Evolutionary conservation across 2,113 vertebrate species (phyloP), one percentile per base, ranked within the genome.

Genomic region (Indicator indicator): DNA sequence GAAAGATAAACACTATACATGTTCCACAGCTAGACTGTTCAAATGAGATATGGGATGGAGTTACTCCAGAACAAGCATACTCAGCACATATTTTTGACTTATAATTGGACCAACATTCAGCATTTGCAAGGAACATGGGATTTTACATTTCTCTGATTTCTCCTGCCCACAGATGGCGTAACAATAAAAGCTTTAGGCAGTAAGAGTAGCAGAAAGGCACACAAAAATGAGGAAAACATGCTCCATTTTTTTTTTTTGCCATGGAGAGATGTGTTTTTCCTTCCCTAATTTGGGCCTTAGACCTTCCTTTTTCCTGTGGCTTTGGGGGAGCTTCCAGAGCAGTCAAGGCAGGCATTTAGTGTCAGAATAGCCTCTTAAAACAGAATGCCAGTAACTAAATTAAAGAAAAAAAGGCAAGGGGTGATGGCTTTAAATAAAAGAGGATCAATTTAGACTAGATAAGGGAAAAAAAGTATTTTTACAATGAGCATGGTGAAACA

Each of bases 141-240:
- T 87, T 90, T 85, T 40, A 83, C 26, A 40, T 93, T 65, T 69
- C 62, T 81, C 73, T 76, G 42, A 67, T 88, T 94, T 91, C 52
- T 77, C 26, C 42, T 56, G 44, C 71, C 63, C 56, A 44, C 54
- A 81, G 73, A 93, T 67, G 56, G 71, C 78, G 56, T 44, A 85
- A 74, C 11, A 86, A 46, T 19, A 84, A 85, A 7, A 79, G 36
- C 54, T 87, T 72, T 23, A 96, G 86, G 76, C 59, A 63, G 33
- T 70, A 90, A 76, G 24, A 55, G 40, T 5, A 87, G 48, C 55
- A 69, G 64, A 85, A 93, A 89, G n/a, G 56, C 78, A 64, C 28
- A 42, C 12, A 20, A 28, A 30, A 76, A n/a, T 33, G 6, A 85
- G 23, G 16, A 21, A 79, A 93, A 80, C 7, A 9, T 2, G 24